phyloP scores from a whole-genome alignment of 2,888 invertebrate species.

The Theretra japonica region DNA sequence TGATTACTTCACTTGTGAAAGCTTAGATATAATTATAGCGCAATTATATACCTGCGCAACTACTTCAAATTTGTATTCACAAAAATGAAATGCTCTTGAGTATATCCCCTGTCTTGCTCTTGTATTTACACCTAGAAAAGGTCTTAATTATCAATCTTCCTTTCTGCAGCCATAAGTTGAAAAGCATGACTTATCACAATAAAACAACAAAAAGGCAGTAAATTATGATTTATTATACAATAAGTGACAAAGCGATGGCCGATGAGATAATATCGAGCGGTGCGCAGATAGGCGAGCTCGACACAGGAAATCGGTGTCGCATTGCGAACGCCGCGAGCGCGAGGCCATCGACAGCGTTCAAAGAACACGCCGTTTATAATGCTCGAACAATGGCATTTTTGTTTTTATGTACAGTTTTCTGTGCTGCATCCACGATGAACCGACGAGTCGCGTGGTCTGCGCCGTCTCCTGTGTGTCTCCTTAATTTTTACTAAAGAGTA shows the following conservation, averaged over 20 bases:
- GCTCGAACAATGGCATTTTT: slow-evolving; percentile 32
- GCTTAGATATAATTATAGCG: too few species aligned
- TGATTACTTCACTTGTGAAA: too few species aligned
- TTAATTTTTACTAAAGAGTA: too few species aligned
- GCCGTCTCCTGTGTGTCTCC: neutral
- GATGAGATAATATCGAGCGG: slow-evolving; percentile 27
- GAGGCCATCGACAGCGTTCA: slow-evolving; percentile 54
- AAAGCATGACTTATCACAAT: too few species aligned
- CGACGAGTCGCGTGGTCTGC: neutral
- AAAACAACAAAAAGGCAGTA: neutral
- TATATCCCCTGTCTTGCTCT: too few species aligned
- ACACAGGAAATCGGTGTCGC: slow-evolving; percentile 75
- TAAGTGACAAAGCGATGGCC: neutral
- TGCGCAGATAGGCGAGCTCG: slow-evolving; percentile 57
- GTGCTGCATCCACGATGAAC: slow-evolving; percentile 2
- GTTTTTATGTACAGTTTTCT: slow-evolving; percentile 27
- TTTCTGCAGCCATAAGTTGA: too few species aligned
- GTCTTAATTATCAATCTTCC: too few species aligned
- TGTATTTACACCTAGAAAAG: too few species aligned
- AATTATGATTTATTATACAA: neutral
- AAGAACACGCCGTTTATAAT: slow-evolving; percentile 39
- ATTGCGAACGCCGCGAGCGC: slow-evolving; percentile 56
- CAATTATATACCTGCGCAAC: too few species aligned
- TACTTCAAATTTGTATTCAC: too few species aligned
- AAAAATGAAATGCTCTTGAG: too few species aligned